Conservation (phyloP, 1,140 invertebrate genomes). For the Drosophila cardini region DNA sequence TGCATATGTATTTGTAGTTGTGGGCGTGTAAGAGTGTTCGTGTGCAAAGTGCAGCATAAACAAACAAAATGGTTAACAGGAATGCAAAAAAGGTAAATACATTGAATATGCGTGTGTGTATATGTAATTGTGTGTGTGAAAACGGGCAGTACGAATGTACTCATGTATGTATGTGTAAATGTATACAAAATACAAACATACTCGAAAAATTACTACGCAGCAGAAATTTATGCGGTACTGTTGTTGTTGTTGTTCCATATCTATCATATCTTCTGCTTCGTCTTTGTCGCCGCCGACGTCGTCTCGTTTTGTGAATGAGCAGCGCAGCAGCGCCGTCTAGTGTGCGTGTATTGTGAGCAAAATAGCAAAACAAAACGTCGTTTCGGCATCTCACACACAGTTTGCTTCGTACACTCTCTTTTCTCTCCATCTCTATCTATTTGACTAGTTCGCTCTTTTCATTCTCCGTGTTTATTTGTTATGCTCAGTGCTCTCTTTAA, state of each 20-base stretch:
- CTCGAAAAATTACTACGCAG: constrained; percentile 80
- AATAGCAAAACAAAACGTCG: constrained; percentile 57
- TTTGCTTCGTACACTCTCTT: constrained; percentile 23
- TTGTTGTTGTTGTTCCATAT: constrained; percentile 77
- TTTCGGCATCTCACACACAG: constrained; percentile 43
- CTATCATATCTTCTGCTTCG: constrained; percentile 73
- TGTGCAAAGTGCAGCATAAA: constrained; percentile 58
- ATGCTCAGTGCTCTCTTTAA: background rate
- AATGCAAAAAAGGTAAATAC: constrained; percentile 58
- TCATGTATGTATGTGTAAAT: constrained; percentile 14
- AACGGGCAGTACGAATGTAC: no score
- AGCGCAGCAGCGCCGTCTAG: constrained; percentile 41
- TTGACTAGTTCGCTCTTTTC: background rate
- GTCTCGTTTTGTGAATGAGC: constrained; percentile 75
- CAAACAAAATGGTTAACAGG: constrained; percentile 51
- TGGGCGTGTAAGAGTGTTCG: constrained; percentile 27
- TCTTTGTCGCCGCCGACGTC: constrained; percentile 58
- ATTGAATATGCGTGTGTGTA: constrained; percentile 18
- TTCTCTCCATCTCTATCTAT: constrained; percentile 12
- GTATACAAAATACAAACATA: constrained; percentile 58
- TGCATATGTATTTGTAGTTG: constrained; percentile 29
- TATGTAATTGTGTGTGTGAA: background rate
- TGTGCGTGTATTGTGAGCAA: constrained; percentile 42
- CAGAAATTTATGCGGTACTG: constrained; percentile 78
- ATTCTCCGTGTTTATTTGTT: constrained; percentile 3